phyloP scores from a whole-genome alignment of 2,888 invertebrate genomes.

The Yponomeuta malinellus region DNA sequence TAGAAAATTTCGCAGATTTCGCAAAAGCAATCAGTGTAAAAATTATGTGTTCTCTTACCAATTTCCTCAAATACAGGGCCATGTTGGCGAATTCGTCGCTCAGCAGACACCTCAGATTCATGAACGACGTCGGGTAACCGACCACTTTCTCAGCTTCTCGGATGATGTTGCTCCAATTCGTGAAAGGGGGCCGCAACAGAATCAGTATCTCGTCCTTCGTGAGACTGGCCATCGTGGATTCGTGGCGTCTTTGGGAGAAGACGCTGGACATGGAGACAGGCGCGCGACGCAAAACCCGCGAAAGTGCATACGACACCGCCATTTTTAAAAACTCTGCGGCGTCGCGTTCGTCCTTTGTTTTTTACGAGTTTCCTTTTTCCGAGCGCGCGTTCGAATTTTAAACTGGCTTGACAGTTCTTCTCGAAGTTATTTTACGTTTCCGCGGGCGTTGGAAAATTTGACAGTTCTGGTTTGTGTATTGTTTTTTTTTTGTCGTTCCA shows the following conservation, averaged over 20 bases:
- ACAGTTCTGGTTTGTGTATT: background rate
- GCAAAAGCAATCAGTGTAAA: too few relatives aligned
- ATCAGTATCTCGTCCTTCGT: conserved; percentile 67
- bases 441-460: background rate
- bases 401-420: background rate
- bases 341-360: conserved; percentile 15
- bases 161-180: conserved; percentile 66
- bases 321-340: conserved; percentile 28
- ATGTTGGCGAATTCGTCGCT: conserved; percentile 78
- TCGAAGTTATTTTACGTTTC: background rate
- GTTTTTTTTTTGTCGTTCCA: too few relatives aligned
- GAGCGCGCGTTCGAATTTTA: background rate
- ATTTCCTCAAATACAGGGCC: conserved; percentile 67
- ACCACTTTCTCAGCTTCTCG: conserved; percentile 71
- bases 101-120: conserved; percentile 74
- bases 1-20: too few relatives aligned
- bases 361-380: conserved; percentile 7
- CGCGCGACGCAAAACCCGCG: conserved; percentile 54
- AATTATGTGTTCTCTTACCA: conserved; percentile 47
- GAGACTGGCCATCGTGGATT: conserved; percentile 64
- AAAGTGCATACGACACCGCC: conserved; percentile 50
- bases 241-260: conserved; percentile 57
- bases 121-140: conserved; percentile 76
- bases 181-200: conserved; percentile 58
- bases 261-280: conserved; percentile 34